phyloP scores from a whole-genome alignment of 2,797 vertebrate species.

The Gallinago nigripennis region DNA sequence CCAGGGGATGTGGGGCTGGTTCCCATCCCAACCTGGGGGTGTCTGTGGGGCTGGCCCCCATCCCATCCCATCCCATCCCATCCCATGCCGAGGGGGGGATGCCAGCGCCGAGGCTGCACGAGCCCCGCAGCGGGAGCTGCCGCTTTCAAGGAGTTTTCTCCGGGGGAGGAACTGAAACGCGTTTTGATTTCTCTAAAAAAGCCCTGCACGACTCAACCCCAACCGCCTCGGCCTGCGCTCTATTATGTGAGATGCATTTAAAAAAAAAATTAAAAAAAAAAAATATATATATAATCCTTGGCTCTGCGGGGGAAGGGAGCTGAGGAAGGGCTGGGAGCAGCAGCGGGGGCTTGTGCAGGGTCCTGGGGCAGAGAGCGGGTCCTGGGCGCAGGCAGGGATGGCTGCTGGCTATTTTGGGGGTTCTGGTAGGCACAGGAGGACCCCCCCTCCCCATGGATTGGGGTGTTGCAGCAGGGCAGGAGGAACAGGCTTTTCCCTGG shows the following conservation, averaged over 20 bases:
- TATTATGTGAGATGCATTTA: background rate
- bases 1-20: too few relatives aligned
- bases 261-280: background rate
- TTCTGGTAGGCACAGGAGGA: background rate
- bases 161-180: slow-evolving; percentile 24
- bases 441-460: accelerated
- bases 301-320: background rate
- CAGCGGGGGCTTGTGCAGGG: accelerated
- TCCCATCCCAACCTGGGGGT: too few relatives aligned
- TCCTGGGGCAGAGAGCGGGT: background rate
- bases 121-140: background rate
- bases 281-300: background rate
- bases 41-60: too few relatives aligned
- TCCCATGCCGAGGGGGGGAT: too few relatives aligned
- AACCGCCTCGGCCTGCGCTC: background rate
- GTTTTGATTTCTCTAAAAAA: slow-evolving; percentile 17
- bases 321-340: background rate
- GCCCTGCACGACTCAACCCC: slow-evolving; percentile 38
- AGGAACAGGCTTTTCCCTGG: background rate
- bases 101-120: too few relatives aligned
- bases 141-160: background rate
- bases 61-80: too few relatives aligned
- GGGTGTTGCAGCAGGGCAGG: background rate
- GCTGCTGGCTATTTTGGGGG: accelerated
- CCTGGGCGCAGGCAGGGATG: background rate